Percentiles rank a stretch among this genome's conserved stretches.
Evolutionary conservation across 2,113 vertebrate genomes (phyloP).

Genomic region (Coregonus clupeaformis): DNA sequence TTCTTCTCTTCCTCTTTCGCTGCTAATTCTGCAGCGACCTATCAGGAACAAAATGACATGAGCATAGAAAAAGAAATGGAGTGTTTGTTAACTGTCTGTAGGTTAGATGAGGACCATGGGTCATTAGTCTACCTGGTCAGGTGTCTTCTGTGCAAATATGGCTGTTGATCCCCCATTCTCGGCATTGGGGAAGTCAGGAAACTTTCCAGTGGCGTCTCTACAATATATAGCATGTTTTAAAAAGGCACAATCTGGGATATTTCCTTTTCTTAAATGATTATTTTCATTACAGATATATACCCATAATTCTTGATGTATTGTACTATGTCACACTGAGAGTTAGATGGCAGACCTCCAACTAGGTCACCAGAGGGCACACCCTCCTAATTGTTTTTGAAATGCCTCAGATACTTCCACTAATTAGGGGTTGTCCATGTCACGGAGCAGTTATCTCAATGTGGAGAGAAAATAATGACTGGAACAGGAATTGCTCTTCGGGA

Average conservation of each 20-base stretch:
- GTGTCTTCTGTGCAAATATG: slow-evolving; percentile 79
- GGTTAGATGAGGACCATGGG: not conserved
- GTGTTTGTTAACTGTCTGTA: not conserved
- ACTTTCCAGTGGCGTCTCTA: slow-evolving; percentile 78
- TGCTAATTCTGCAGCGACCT: slow-evolving; percentile 74
- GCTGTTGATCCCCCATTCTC: slow-evolving; percentile 77
- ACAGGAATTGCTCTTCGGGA: not conserved
- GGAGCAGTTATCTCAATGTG: not conserved
- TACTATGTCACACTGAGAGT: too few relatives aligned
- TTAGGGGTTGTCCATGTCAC: not conserved
- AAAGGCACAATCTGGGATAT: too few relatives aligned
- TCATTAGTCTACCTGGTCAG: slow-evolving; percentile 74
- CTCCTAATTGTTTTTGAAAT: not conserved
- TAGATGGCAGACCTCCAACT: too few relatives aligned
- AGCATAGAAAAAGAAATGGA: not conserved
- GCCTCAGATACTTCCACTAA: slow-evolving; percentile 1
- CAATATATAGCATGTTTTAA: not conserved
- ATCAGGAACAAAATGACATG: not conserved
- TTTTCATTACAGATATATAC: too few relatives aligned
- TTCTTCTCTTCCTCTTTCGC: slow-evolving; percentile 65
- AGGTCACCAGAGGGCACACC: too few relatives aligned
- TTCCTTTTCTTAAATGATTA: too few relatives aligned
- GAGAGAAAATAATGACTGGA: not conserved
- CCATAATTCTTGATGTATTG: too few relatives aligned
- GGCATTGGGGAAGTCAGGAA: slow-evolving; percentile 77